phyloP scores from a whole-genome alignment of 2,113 vertebrate genomes.

The Himantopus leucocephalus region DNA sequence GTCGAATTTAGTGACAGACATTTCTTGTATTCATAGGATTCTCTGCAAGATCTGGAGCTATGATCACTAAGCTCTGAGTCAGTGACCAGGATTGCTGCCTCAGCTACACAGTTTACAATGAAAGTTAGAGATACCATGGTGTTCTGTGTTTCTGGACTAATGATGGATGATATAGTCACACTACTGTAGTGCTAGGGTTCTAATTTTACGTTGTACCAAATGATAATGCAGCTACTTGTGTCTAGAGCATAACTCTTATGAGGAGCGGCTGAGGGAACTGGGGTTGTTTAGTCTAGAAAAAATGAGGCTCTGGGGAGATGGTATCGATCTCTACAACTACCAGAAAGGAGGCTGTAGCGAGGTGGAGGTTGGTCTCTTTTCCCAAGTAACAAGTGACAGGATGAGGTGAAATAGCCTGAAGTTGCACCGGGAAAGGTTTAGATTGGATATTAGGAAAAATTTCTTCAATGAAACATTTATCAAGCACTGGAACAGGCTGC shows the following conservation, averaged over 20 bases:
- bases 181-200: background rate
- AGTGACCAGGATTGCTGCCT: background rate
- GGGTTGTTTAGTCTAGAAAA: background rate
- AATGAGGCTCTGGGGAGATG: background rate
- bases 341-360: background rate
- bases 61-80: background rate
- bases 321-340: background rate
- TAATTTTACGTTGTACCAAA: background rate
- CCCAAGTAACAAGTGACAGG: background rate
- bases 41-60: background rate
- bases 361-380: accelerated
- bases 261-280: background rate
- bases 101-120: background rate
- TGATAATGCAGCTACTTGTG: background rate
- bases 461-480: background rate
- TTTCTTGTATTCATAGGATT: background rate
- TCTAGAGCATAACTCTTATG: background rate
- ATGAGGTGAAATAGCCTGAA: background rate
- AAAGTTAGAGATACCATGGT: background rate
- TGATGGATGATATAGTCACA: accelerated
- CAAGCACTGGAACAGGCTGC: background rate
- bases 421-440: accelerated
- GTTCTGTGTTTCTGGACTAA: background rate
- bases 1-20: background rate
- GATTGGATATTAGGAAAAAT: background rate